Evolutionary conservation across 2,888 invertebrate species (phyloP).

Genomic region (Pristionchus fissidentatus): DNA sequence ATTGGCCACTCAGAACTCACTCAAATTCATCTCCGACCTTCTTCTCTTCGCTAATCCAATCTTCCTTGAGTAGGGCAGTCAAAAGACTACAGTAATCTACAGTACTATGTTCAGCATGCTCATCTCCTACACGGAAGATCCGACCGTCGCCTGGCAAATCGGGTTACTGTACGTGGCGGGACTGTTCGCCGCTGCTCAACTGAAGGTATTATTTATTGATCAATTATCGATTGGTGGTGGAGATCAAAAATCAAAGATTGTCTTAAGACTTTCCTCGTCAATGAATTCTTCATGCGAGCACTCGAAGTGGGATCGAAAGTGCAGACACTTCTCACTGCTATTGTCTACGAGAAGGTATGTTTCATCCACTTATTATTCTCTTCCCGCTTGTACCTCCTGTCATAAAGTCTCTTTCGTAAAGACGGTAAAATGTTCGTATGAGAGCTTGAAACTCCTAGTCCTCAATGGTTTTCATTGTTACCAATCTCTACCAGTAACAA

Average conservation of each 20-base stretch:
- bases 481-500: not conserved
- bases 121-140: constrained; percentile 71
- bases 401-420: too few relatives aligned
- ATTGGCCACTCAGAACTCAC: constrained; percentile 54
- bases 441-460: not conserved
- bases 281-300: constrained; percentile 67
- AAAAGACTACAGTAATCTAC: not conserved
- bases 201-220: constrained; percentile 48
- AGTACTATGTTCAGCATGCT: constrained; percentile 58
- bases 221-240: constrained; percentile 51
- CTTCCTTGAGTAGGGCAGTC: constrained; percentile 66
- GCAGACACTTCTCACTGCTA: constrained; percentile 69
- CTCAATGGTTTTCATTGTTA: not conserved
- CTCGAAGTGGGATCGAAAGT: constrained; percentile 69
- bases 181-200: constrained; percentile 64
- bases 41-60: constrained; percentile 71
- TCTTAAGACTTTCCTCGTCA: constrained; percentile 50
- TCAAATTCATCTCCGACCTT: constrained; percentile 70
- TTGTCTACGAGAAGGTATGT: constrained; percentile 76
- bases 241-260: constrained; percentile 18
- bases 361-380: not conserved
- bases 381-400: too few relatives aligned
- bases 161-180: constrained; percentile 68
- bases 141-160: constrained; percentile 63
- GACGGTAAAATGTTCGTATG: too few relatives aligned